Conservation (phyloP, 2,797 vertebrate species). For the Sebastes flavidus region DNA sequence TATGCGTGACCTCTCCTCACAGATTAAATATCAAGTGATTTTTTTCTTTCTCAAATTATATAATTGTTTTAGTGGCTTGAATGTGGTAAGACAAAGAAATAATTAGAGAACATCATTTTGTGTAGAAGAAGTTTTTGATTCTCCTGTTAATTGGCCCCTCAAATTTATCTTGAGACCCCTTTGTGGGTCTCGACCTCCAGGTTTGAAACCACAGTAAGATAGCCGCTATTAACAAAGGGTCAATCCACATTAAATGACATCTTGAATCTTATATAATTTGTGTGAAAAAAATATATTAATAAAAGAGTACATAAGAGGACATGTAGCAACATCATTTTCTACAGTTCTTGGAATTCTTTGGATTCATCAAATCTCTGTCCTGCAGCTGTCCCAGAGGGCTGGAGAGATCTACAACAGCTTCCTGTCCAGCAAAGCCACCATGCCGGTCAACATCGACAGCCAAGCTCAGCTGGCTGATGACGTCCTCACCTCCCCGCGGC, state of each 20-base stretch:
- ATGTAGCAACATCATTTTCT: not conserved
- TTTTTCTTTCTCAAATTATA: not conserved
- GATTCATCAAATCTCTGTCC: not conserved
- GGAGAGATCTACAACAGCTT: constrained; percentile 98
- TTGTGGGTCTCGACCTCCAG: not conserved
- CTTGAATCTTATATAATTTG: not conserved
- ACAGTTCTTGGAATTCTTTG: not conserved
- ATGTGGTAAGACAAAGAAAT: not conserved
- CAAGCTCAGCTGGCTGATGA: constrained; percentile 97
- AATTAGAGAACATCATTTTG: not conserved
- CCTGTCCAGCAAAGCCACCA: constrained; percentile 96
- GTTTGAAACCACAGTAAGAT: not conserved
- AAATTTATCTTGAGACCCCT: not conserved
- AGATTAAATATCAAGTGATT: not conserved
- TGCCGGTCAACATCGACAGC: constrained; percentile 98
- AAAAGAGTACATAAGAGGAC: not conserved
- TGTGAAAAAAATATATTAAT: not conserved
- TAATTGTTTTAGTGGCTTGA: not conserved
- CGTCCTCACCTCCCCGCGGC: constrained; percentile 92
- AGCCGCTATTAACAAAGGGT: not conserved
- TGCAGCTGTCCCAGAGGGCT: constrained; percentile 93
- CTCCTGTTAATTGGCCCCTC: not conserved
- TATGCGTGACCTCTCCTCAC: not conserved
- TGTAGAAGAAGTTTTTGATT: not conserved
- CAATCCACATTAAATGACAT: not conserved